phyloP scores from a whole-genome alignment of 1,140 invertebrate genomes.

The Vollenhovia emeryi region DNA sequence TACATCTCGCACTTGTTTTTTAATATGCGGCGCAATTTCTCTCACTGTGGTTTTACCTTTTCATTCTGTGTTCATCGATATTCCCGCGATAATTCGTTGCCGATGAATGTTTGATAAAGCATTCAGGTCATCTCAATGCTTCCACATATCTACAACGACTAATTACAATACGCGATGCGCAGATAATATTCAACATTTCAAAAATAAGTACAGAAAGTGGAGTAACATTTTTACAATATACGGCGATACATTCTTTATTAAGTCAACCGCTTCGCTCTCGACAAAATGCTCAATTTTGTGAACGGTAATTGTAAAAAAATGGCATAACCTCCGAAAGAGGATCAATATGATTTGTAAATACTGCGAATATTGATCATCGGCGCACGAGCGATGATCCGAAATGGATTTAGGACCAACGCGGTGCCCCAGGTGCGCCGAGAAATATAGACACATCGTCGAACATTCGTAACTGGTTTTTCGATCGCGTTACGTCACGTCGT shows the following conservation, averaged over 20 bases:
- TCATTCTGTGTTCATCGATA: background rate
- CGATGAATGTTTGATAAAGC: background rate
- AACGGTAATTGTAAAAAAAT: too few relatives aligned
- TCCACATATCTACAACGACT: background rate
- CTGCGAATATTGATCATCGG: background rate
- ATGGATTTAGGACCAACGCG: background rate
- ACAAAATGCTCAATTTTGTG: background rate
- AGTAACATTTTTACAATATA: background rate
- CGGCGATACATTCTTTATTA: background rate
- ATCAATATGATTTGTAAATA: background rate
- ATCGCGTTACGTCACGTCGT: constrained; percentile 12
- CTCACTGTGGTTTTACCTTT: background rate
- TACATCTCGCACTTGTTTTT: background rate
- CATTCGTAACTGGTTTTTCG: background rate
- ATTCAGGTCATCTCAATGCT: background rate
- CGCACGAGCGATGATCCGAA: too few relatives aligned
- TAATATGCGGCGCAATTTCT: background rate
- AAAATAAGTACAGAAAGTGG: background rate
- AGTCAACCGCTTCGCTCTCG: too few relatives aligned
- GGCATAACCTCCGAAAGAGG: background rate
- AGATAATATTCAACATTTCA: background rate
- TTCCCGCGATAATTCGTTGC: background rate
- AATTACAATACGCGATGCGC: background rate
- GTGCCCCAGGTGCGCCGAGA: background rate
- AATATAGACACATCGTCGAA: background rate